phyloP scores from a whole-genome alignment of 92 coral and sea anemone species.

The Parazoanthus darwini region DNA sequence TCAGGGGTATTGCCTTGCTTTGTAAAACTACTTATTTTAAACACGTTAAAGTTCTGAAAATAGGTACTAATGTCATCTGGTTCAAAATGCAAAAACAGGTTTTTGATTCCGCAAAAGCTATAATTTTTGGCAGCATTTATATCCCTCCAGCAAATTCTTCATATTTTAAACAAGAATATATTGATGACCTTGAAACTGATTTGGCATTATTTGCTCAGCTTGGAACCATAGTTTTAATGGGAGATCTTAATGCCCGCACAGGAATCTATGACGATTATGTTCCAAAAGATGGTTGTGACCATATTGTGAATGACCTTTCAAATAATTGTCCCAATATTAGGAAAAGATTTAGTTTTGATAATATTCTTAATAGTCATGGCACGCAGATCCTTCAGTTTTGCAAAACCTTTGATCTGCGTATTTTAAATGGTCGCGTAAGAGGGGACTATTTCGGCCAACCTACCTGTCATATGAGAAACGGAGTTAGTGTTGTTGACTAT shows the following conservation, averaged over 20 bases:
- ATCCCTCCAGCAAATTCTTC: slow-evolving; percentile 19
- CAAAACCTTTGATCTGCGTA: slow-evolving; percentile 47
- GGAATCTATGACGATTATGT: slow-evolving; percentile 13
- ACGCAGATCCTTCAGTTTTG: slow-evolving; percentile 47
- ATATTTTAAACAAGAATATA: slow-evolving; percentile 17
- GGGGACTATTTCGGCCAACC: slow-evolving; percentile 49
- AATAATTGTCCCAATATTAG: not conserved
- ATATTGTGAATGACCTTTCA: not conserved
- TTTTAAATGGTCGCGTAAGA: slow-evolving; percentile 54
- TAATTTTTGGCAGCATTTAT: slow-evolving; percentile 16
- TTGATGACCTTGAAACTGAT: slow-evolving; percentile 17
- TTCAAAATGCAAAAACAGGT: not conserved
- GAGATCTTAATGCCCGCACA: slow-evolving; percentile 10
- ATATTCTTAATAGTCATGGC: slow-evolving; percentile 43
- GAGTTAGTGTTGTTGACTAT: slow-evolving; percentile 44
- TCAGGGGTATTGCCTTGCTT: no score
- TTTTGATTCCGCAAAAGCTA: slow-evolving; percentile 1
- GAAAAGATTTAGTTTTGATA: slow-evolving; percentile 42
- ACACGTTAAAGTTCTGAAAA: slow-evolving; percentile 9
- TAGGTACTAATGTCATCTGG: slow-evolving; percentile 22
- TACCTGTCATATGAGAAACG: slow-evolving; percentile 44
- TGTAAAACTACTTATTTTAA: not conserved
- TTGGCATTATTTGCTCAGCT: not conserved
- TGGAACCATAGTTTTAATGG: not conserved
- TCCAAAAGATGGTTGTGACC: slow-evolving; percentile 32